Evolutionary conservation across 2,113 vertebrate species (phyloP), one percentile per base, ranked within the genome.

Genomic region (pig (Sus scrofa)): DNA sequence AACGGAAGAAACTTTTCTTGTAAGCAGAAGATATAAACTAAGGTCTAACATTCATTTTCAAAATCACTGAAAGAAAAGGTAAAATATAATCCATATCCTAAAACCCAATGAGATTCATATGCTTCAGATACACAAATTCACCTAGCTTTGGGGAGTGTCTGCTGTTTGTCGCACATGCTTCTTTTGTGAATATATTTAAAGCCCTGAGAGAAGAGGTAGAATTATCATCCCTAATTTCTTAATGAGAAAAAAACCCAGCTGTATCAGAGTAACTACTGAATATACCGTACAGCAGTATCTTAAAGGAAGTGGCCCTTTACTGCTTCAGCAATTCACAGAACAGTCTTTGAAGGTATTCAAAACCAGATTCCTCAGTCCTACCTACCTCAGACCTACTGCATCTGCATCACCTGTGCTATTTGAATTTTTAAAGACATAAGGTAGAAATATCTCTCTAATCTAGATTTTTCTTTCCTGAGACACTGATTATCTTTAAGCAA

Each of bases 11-110:
- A 34, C 1, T 68, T 92, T 85, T 71, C 27, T 20, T 82, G 7
- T 89, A 82, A 95, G 16, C 50, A 91, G 18, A 52, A 93, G 56
- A 26, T 89, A 18, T 39, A 88, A 94, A 63, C 78, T 94, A 82
- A 83, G 16, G 3, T 86, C 73, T 88, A 83, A 71, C 75, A 92
- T 2, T 71, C 77, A 77, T 96, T 94, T 95, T 94, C 94, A 94
- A 86, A 52, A 85, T 95, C 93, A 86, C 60, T 73, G 24, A 60
- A 84, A 94, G 77, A 62, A 96, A 95, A 95, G 62, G n/a, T 93
- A 67, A 96, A 88, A 37, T 62, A 94, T 96, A 95, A 95, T 88
- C 86, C 18, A 86, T 50, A 62, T 10, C 56, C 32, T 52, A 71
- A 73, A 30, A 78, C 74, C 32, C 19, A 50, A 79, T 78, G 82